phyloP scores from a whole-genome alignment of 2,888 invertebrate genomes.

The Ochlodes sylvanus region DNA sequence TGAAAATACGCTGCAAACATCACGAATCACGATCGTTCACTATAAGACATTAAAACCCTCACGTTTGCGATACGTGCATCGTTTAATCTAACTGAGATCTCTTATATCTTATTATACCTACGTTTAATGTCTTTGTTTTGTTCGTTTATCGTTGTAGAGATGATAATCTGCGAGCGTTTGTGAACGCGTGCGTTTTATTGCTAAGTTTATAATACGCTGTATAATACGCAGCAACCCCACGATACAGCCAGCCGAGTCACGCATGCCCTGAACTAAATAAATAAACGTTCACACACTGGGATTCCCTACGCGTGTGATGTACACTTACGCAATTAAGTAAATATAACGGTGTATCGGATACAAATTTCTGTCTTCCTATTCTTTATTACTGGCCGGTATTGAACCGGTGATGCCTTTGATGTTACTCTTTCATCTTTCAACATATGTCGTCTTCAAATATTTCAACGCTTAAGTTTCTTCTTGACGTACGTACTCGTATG shows the following conservation, averaged over 20 bases:
- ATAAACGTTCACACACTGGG: no score
- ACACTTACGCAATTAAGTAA: no score
- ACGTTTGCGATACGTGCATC: constrained; percentile 45
- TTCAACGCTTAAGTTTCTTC: no score
- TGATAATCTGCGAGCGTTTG: constrained; percentile 37
- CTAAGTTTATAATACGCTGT: constrained; percentile 50
- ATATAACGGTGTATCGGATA: no score
- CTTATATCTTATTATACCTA: constrained; percentile 25
- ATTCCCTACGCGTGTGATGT: no score
- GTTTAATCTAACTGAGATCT: constrained; percentile 41
- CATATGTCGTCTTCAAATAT: no score
- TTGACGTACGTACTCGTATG: no score
- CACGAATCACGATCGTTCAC: constrained; percentile 4
- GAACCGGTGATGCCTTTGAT: no score
- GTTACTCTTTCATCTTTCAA: no score
- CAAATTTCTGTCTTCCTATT: no score
- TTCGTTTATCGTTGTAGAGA: constrained; percentile 38
- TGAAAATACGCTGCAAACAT: neutral
- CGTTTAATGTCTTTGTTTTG: constrained; percentile 43
- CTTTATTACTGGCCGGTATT: no score
- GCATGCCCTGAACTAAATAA: neutral
- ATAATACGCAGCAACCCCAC: constrained; percentile 30
- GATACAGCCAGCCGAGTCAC: constrained; percentile 24
- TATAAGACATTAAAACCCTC: constrained; percentile 16
- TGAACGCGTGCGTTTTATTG: constrained; percentile 55